A percentile compares a stretch with the other conserved stretches of the same genome.
These are phyloP conservation scores for Hyphantria cunea DNA, from an alignment of 1,140 invertebrate genomes.

Conservation along the genomic window DNA sequence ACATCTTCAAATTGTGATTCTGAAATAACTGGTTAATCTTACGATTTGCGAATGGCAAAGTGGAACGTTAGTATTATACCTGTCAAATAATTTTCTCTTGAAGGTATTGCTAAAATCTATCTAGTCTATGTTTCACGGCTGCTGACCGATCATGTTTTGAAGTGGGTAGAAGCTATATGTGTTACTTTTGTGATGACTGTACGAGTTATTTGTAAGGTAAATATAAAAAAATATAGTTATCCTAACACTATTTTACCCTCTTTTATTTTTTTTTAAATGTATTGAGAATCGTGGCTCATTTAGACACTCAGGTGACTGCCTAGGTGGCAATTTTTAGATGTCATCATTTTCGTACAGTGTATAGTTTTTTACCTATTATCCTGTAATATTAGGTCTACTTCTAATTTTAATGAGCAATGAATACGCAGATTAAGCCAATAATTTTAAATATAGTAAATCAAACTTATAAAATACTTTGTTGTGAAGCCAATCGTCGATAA, in stretches of 20 bases:
- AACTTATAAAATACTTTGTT: neutral
- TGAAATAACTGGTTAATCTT: too few relatives aligned
- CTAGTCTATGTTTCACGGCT: slow-evolving; percentile 56
- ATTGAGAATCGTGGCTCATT: slow-evolving; percentile 20
- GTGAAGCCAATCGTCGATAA: neutral
- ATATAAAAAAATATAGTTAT: slow-evolving; percentile 37
- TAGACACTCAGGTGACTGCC: slow-evolving; percentile 48
- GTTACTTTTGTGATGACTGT: slow-evolving; percentile 79
- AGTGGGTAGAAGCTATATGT: slow-evolving; percentile 74
- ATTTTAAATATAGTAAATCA: neutral
- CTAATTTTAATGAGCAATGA: neutral
- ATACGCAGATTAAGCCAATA: neutral
- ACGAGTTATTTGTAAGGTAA: slow-evolving; percentile 77
- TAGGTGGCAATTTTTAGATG: slow-evolving; percentile 72
- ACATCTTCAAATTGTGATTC: too few relatives aligned
- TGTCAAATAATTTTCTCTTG: too few relatives aligned
- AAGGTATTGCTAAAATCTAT: slow-evolving; percentile 25
- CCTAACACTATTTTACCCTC: slow-evolving; percentile 3
- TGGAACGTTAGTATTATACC: too few relatives aligned
- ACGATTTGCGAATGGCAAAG: too few relatives aligned
- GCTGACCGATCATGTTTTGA: slow-evolving; percentile 79
- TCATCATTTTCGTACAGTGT: slow-evolving; percentile 52
- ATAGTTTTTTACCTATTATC: slow-evolving; percentile 8
- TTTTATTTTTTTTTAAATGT: slow-evolving; percentile 1
- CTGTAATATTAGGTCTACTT: neutral